Conservation (phyloP, 1,140 invertebrate species). For the Drosophila bipectinata region DNA sequence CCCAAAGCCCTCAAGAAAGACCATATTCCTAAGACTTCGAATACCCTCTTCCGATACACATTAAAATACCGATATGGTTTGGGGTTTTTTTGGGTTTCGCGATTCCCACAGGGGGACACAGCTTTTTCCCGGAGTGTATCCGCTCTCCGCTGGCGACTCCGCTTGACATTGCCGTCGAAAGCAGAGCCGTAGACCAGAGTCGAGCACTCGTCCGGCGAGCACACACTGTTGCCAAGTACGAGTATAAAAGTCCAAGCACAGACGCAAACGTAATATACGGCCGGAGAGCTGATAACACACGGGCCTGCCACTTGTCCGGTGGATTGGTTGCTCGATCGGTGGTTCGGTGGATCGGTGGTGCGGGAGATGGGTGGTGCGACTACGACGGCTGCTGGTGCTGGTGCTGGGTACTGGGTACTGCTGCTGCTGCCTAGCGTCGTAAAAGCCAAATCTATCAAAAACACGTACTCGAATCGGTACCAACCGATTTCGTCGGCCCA, state of each 20-base stretch:
- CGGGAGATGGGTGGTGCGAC: background rate
- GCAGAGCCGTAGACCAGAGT: no score
- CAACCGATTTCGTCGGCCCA: slow-evolving; percentile 52
- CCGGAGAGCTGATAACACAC: slow-evolving; percentile 28
- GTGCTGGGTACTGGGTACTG: no score
- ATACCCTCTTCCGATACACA: no score
- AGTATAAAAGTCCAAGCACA: slow-evolving; percentile 36
- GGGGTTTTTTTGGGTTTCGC: no score
- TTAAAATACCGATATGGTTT: no score
- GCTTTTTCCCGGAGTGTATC: slow-evolving; percentile 19
- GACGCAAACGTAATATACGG: slow-evolving; percentile 40
- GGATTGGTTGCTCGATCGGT: slow-evolving; percentile 2
- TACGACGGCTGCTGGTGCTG: no score
- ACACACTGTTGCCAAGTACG: slow-evolving; percentile 30
- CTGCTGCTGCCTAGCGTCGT: slow-evolving; percentile 45
- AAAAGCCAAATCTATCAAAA: slow-evolving; percentile 69
- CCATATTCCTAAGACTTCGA: no score
- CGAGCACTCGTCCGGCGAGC: slow-evolving; percentile 15
- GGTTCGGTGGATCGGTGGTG: background rate
- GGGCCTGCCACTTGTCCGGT: slow-evolving; percentile 28
- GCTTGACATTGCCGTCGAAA: slow-evolving; percentile 18
- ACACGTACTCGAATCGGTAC: slow-evolving; percentile 64
- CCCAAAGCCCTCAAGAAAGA: no score
- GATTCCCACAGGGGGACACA: background rate
- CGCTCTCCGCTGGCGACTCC: background rate